These are phyloP conservation scores for Plusia festucae DNA, from an alignment of 2,888 invertebrate genomes.

Conservation along the genomic window DNA sequence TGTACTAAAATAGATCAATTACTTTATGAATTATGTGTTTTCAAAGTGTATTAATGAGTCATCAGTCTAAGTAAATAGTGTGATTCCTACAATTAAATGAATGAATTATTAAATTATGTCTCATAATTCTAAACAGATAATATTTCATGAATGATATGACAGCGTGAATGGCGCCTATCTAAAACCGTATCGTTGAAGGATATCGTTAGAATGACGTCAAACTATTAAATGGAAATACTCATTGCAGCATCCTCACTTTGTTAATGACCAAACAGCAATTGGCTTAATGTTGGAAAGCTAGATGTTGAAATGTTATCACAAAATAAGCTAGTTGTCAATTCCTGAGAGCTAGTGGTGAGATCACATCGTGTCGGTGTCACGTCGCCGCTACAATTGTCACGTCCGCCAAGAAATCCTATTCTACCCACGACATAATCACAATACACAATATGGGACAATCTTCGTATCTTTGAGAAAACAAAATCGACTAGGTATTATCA, in stretches of 20 bases:
- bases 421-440: conserved; percentile 65
- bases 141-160: conserved; percentile 42
- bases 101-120: conserved; percentile 43
- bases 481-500: conserved; percentile 36
- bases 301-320: conserved; percentile 42
- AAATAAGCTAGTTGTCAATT: conserved; percentile 65
- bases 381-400: conserved; percentile 81
- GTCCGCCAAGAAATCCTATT: conserved; percentile 71
- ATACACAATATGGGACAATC: conserved; percentile 53
- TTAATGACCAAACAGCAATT: conserved; percentile 34
- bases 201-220: conserved; percentile 44
- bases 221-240: conserved; percentile 3
- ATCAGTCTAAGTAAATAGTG: conserved; percentile 28
- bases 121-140: conserved; percentile 47
- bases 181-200: conserved; percentile 26
- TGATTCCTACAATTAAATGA: conserved; percentile 29
- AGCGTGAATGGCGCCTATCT: conserved; percentile 35
- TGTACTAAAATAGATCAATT: conserved; percentile 64
- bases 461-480: conserved; percentile 46
- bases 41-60: conserved; percentile 48
- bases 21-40: conserved; percentile 50
- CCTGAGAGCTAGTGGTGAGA: conserved; percentile 66
- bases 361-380: conserved; percentile 72
- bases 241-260: conserved; percentile 9
- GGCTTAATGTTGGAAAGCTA: conserved; percentile 46